phyloP scores from a whole-genome alignment of 2,888 invertebrate species.

The Limulus polyphemus region DNA sequence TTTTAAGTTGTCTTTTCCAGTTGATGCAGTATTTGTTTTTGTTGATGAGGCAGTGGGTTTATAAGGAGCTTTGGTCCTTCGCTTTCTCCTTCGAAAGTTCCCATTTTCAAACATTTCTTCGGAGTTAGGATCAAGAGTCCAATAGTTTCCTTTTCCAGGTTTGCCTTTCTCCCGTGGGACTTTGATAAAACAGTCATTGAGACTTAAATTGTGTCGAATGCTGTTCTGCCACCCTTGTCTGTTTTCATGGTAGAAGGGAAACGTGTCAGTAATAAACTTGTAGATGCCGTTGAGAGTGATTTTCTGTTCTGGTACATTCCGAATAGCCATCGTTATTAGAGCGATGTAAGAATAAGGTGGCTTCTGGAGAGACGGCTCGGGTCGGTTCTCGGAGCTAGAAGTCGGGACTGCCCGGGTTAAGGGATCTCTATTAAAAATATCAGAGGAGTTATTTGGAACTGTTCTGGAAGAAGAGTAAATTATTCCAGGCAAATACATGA shows the following conservation, averaged over 20 bases:
- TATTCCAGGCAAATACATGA: too few species aligned
- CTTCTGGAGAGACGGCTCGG: slow-evolving; percentile 20
- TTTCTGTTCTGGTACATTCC: slow-evolving; percentile 38
- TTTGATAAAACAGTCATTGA: slow-evolving; percentile 28
- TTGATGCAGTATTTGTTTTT: too few species aligned
- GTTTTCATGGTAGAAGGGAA: slow-evolving; percentile 41
- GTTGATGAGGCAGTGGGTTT: background rate
- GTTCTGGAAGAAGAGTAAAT: too few species aligned
- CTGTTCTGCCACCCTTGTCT: slow-evolving; percentile 35
- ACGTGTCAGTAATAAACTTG: slow-evolving; percentile 40
- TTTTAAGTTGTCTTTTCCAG: too few species aligned
- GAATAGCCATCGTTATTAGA: slow-evolving; percentile 41
- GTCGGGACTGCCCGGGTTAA: too few species aligned
- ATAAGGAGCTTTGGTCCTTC: slow-evolving; percentile 19
- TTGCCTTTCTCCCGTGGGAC: slow-evolving; percentile 30
- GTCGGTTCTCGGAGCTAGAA: slow-evolving; percentile 1
- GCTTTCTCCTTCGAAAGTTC: slow-evolving; percentile 35
- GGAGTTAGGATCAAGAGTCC: slow-evolving; percentile 39
- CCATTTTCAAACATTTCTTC: slow-evolving; percentile 42
- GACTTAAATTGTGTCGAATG: slow-evolving; percentile 28
- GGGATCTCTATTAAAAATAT: too few species aligned
- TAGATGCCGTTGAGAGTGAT: slow-evolving; percentile 41
- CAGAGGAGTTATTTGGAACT: too few species aligned
- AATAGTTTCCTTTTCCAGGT: slow-evolving; percentile 40
- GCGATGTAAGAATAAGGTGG: slow-evolving; percentile 38